These are phyloP conservation scores for Conops quadrifasciatus DNA, from an alignment of 2,888 invertebrate species.

Conservation along the genomic window DNA sequence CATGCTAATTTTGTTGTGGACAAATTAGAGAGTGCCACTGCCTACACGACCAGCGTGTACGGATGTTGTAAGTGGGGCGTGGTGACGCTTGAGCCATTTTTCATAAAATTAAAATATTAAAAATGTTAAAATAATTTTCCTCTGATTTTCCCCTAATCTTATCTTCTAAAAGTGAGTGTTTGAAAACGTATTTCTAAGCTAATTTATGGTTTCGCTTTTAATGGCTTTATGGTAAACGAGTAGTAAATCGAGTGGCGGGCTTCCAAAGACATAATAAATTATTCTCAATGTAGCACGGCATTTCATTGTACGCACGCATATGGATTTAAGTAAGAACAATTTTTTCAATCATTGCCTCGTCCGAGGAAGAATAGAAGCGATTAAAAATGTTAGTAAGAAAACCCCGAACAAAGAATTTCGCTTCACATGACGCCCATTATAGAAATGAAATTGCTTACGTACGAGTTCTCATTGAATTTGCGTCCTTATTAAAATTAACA, in stretches of 20 bases:
- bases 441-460: conserved; percentile 1
- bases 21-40: conserved; percentile 12
- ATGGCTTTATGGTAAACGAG: background rate
- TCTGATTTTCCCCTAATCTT: background rate
- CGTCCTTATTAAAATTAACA: no score
- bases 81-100: background rate
- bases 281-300: background rate
- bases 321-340: background rate
- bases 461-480: background rate
- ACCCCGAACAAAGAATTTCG: background rate
- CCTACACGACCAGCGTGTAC: background rate
- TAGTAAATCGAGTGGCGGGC: conserved; percentile 2
- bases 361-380: no score
- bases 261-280: background rate
- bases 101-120: background rate
- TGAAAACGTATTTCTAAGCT: background rate
- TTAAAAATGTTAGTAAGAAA: no score
- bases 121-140: background rate
- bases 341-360: background rate
- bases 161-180: no score
- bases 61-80: background rate
- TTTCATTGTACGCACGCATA: background rate
- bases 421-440: conserved; percentile 2
- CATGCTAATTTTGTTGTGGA: conserved; percentile 10
- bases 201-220: conserved; percentile 8